Conservation (phyloP, 2,888 invertebrate genomes). For the Priocnemis perturbator region DNA sequence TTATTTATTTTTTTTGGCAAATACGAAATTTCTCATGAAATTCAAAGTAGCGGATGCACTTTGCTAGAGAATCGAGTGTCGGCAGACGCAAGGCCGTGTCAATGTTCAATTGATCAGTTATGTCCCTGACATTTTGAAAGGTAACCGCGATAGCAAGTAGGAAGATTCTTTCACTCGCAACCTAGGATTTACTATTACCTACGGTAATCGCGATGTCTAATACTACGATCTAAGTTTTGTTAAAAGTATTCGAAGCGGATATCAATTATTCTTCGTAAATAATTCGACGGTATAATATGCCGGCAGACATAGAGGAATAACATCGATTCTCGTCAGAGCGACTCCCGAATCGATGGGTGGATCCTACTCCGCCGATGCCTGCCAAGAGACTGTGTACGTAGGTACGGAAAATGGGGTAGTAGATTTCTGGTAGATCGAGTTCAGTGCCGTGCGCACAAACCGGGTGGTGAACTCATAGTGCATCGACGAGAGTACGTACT, state of each 20-base stretch:
- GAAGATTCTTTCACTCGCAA: no score
- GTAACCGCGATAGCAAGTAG: no score
- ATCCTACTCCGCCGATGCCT: conserved; percentile 29
- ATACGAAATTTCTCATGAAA: no score
- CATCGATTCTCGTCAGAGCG: conserved; percentile 40
- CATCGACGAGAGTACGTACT: no score
- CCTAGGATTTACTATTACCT: no score
- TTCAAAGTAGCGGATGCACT: no score
- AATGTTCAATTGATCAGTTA: no score
- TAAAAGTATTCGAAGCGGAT: no score
- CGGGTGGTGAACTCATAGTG: background rate
- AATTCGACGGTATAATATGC: conserved; percentile 22
- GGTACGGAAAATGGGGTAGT: conserved; percentile 29
- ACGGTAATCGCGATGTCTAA: no score
- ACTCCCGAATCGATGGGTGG: conserved; percentile 43
- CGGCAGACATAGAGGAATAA: background rate
- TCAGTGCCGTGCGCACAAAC: conserved; percentile 7
- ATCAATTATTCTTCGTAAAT: conserved; percentile 14
- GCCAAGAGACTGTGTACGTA: background rate
- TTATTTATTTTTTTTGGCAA: no score
- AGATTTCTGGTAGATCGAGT: conserved; percentile 33
- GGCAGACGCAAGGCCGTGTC: background rate
- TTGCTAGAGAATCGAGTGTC: background rate
- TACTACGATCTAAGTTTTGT: no score
- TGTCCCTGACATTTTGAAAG: no score